Percentiles rank a stretch among this genome's conserved stretches.
Evolutionary conservation across 2,888 invertebrate genomes (phyloP).

Genomic region (Leptopterna dolabrata): DNA sequence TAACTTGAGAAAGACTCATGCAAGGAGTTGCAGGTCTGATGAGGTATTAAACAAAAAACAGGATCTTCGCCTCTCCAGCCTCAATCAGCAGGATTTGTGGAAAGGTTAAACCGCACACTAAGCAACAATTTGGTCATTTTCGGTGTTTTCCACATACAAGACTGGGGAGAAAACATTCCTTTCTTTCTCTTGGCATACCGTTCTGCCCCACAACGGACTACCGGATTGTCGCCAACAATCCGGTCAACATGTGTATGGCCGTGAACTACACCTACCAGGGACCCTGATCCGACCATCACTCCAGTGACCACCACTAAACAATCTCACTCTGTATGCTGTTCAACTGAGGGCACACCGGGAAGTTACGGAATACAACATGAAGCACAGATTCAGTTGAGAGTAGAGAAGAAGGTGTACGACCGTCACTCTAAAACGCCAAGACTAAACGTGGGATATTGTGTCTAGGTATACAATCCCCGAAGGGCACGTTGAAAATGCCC

Average conservation of each 20-base stretch:
- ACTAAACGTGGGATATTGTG: too few species aligned
- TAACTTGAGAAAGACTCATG: too few species aligned
- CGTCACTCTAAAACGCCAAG: too few species aligned
- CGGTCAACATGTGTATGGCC: background rate
- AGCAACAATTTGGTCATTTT: background rate
- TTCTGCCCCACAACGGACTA: background rate
- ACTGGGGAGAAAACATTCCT: background rate
- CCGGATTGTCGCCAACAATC: background rate
- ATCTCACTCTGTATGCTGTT: background rate
- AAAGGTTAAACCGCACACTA: background rate
- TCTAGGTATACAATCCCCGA: too few species aligned
- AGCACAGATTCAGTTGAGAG: too few species aligned
- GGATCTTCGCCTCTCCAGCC: background rate
- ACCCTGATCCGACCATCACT: background rate
- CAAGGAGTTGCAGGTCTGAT: background rate
- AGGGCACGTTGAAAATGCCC: too few species aligned
- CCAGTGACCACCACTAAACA: background rate
- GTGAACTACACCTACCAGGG: background rate
- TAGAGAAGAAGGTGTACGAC: too few species aligned
- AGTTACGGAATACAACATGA: background rate
- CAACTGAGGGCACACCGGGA: background rate
- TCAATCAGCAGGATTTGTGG: background rate
- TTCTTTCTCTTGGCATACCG: background rate
- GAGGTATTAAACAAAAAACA: background rate
- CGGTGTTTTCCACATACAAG: background rate